Base-by-base conservation (phyloP, 2,113 vertebrate species). In the Albula glossodonta region DNA sequence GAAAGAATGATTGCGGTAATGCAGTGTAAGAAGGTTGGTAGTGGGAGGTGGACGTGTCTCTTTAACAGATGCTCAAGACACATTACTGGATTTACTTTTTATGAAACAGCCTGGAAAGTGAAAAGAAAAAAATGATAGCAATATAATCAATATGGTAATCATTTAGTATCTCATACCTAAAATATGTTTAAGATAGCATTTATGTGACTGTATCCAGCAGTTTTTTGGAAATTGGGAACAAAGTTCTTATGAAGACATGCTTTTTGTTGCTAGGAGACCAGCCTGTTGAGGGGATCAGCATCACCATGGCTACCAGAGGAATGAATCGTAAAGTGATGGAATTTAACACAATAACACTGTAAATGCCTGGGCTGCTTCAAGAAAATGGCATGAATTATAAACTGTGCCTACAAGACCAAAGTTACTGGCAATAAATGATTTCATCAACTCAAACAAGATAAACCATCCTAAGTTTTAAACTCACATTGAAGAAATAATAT, bases 281-380 rank as follows among this genome's bases (percentile, higher is more conserved):
- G 70, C n/a, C 70, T 74, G 70, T 74, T 74, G 70, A 74, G 70
- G 70, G 70, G 22, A 74, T 74, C 70, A 10, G 70, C 22, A 74
- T 74, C n/a, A 74, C 70, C 70, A 74, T 74, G 70, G 70, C 22
- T 74, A 74, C 70, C 70, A n/a, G n/a, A 74, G 70, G 70, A 74
- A 74, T 74, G 70, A 74, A 74, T 74, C n/a, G 63, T 31, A 74
- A 74, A 74, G 70, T 74, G 70, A 74, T 74, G 70, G 70, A 74
- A 74, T 74, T 74, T 74, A 74, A 74, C 70, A 74, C 70, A 74
- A 74, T 74, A 22, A 25, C 70, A 74, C 53, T 31, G n/a, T 74
- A 74, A 74, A 74, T 31, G 70, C 70, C 63, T 74, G 70, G n/a
- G 31, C 8, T 70, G 63, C 63, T 70, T 70, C 22, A 70, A 70